Evolutionary conservation across 2,797 vertebrate species (phyloP).

Genomic region (Calcarius lapponicus): DNA sequence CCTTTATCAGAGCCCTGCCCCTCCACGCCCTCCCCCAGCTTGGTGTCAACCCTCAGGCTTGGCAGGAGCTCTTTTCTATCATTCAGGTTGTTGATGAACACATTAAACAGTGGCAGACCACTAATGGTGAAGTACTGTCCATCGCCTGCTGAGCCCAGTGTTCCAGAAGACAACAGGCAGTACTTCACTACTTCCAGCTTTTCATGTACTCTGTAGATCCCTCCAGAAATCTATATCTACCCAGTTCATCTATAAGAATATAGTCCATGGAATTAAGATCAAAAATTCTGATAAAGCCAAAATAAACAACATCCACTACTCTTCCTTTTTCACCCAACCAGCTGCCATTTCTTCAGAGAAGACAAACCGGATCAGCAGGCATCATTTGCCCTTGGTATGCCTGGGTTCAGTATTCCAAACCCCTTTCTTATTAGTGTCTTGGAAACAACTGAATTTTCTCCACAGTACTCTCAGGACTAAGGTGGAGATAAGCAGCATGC

Average conservation of each 20-base stretch:
- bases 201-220: background rate
- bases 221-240: no score
- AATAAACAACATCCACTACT: background rate
- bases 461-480: background rate
- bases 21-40: background rate
- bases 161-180: background rate
- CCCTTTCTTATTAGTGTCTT: background rate
- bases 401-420: background rate
- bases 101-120: background rate
- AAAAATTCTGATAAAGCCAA: background rate
- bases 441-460: background rate
- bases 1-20: background rate
- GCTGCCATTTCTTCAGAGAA: background rate
- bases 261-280: background rate
- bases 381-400: background rate
- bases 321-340: background rate
- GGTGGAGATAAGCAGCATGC: background rate
- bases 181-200: background rate
- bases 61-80: background rate
- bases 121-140: background rate
- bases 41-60: background rate
- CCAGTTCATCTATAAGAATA: background rate
- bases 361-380: background rate
- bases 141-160: background rate
- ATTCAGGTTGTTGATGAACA: background rate